Evolutionary conservation across 1,140 invertebrate genomes (phyloP).

Genomic region (Tetramorium alpestre): DNA sequence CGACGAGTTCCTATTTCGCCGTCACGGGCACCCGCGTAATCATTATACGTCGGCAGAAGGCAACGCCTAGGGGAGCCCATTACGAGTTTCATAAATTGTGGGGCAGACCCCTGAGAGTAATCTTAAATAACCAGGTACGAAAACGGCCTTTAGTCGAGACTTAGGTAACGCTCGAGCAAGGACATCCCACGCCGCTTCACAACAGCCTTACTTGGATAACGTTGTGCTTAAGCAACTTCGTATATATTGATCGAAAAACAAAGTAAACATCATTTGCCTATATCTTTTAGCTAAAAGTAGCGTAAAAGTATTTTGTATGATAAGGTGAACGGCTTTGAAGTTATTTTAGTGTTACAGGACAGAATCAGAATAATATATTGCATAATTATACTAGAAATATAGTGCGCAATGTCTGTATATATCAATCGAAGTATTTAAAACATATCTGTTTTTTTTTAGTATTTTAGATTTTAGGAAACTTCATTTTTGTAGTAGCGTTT

Average conservation of each 20-base stretch:
- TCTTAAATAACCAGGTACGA: conserved; percentile 72
- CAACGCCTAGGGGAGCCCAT: conserved; percentile 71
- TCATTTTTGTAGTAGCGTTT: neutral
- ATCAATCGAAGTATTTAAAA: neutral
- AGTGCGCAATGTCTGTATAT: neutral
- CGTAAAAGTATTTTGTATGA: neutral
- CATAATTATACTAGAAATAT: neutral
- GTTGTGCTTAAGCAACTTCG: conserved; percentile 4
- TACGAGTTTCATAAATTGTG: conserved; percentile 73
- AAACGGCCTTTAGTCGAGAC: conserved; percentile 62
- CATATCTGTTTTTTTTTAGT: neutral
- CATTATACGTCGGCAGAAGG: conserved; percentile 67
- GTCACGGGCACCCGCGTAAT: conserved; percentile 56
- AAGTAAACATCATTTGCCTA: neutral
- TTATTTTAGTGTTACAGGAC: conserved; percentile 13
- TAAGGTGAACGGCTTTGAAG: neutral
- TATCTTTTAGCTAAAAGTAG: neutral
- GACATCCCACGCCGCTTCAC: conserved; percentile 23
- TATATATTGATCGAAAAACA: conserved; percentile 31
- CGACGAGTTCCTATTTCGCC: conserved; percentile 56
- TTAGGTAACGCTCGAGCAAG: conserved; percentile 25
- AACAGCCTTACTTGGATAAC: conserved; percentile 29
- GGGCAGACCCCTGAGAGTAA: conserved; percentile 56
- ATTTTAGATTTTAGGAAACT: neutral
- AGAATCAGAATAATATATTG: neutral